Evolutionary conservation across 2,888 invertebrate genomes (phyloP).

Genomic region (Sphecodes monilicornis): DNA sequence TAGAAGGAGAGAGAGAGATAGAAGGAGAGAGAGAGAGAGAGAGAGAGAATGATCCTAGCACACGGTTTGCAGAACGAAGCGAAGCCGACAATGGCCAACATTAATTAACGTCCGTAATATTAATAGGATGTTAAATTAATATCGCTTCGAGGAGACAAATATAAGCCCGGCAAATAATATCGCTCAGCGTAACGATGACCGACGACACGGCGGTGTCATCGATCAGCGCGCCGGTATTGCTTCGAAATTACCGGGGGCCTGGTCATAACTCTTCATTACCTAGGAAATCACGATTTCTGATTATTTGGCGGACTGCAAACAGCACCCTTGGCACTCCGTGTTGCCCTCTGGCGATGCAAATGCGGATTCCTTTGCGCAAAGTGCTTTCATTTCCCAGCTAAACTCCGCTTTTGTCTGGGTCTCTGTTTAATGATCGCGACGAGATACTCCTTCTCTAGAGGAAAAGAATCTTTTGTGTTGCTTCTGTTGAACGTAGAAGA

Average conservation of each 20-base stretch:
- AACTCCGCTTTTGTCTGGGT: background rate
- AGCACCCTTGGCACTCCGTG: background rate
- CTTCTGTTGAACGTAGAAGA: too few species aligned
- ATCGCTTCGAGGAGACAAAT: constrained; percentile 45
- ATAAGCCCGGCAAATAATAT: constrained; percentile 42
- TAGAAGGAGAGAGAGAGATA: background rate
- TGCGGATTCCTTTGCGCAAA: background rate
- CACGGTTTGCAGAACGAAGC: background rate
- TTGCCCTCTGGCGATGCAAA: background rate
- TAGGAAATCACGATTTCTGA: constrained; percentile 16
- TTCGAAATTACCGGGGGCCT: constrained; percentile 34
- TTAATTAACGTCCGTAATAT: constrained; percentile 46
- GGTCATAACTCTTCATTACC: constrained; percentile 40
- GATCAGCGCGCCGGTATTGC: constrained; percentile 46
- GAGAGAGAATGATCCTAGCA: background rate
- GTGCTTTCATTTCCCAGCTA: background rate
- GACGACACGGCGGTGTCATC: constrained; percentile 49
- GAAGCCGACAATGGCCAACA: constrained; percentile 20
- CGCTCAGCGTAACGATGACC: constrained; percentile 46
- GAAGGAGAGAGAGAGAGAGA: background rate
- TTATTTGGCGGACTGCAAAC: constrained; percentile 12
- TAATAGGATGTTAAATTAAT: constrained; percentile 58
- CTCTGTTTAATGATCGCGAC: background rate
- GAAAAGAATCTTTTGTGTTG: background rate
- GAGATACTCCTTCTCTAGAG: background rate